These are phyloP conservation scores for Andrena hattorfiana DNA, from an alignment of 2,888 invertebrate genomes.

Conservation along the genomic window DNA sequence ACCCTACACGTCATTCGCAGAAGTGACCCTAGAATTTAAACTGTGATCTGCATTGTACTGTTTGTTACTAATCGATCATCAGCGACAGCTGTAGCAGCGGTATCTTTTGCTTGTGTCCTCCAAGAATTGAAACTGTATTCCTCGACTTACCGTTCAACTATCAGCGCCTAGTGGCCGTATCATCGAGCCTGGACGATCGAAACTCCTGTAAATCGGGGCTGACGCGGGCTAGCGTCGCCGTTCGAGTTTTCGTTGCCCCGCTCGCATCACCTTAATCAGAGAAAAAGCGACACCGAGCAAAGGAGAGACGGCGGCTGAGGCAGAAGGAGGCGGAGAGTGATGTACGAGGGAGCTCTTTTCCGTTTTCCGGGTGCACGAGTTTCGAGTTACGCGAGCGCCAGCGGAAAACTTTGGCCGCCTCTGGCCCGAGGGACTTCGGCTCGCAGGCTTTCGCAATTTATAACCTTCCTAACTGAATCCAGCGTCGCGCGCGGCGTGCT, in stretches of 20 bases:
- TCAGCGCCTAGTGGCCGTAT: not conserved
- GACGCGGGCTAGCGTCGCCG: conserved; percentile 30
- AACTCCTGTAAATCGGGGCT: conserved; percentile 55
- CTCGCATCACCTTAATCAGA: conserved; percentile 73
- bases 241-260: conserved; percentile 54
- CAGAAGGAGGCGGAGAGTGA: conserved; percentile 65
- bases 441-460: conserved; percentile 78
- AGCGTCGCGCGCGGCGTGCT: conserved; percentile 71
- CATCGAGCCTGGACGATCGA: conserved; percentile 19
- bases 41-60: too few relatives aligned
- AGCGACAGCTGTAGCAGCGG: too few relatives aligned
- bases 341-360: conserved; percentile 79
- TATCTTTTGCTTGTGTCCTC: too few relatives aligned
- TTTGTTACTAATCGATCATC: too few relatives aligned
- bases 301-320: conserved; percentile 30
- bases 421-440: conserved; percentile 78
- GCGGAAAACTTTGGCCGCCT: conserved; percentile 80
- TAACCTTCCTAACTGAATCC: conserved; percentile 82
- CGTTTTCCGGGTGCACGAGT: conserved; percentile 80
- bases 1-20: too few relatives aligned
- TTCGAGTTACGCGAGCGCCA: conserved; percentile 81
- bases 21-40: too few relatives aligned
- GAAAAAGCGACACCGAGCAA: conserved; percentile 65
- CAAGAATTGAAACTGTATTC: too few relatives aligned
- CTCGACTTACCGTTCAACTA: not conserved